phyloP scores from a whole-genome alignment of 23 tunicate species.

The Aplidium turbinatum region DNA sequence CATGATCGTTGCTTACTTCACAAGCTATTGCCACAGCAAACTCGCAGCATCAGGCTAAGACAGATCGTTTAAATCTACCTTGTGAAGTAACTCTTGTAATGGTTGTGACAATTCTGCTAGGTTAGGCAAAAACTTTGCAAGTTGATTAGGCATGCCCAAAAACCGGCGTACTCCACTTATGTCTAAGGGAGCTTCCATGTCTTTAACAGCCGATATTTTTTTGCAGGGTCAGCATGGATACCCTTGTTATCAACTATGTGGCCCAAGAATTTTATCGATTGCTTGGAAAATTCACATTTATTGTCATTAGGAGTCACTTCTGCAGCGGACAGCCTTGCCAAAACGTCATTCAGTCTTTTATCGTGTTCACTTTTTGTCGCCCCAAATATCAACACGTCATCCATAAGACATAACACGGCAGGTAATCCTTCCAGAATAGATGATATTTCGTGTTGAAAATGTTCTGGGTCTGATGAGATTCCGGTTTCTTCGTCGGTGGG shows the following conservation, averaged over 20 bases:
- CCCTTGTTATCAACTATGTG: too few relatives aligned
- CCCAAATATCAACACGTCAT: slow-evolving; percentile 9
- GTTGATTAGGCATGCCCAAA: slow-evolving; percentile 20
- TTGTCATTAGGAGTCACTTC: slow-evolving; percentile 1
- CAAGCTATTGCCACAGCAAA: too few relatives aligned
- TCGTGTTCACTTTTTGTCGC: slow-evolving; percentile 4
- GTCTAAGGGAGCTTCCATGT: slow-evolving; percentile 15
- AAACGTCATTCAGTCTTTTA: slow-evolving; percentile 1
- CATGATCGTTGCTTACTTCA: too few relatives aligned
- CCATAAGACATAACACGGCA: slow-evolving; percentile 11
- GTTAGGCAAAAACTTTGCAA: slow-evolving; percentile 19
- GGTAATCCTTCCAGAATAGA: background rate
- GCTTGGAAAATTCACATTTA: slow-evolving; percentile 23
- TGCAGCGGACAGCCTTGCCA: background rate
- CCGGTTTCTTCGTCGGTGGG: slow-evolving; percentile 48
- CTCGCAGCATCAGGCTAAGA: too few relatives aligned
- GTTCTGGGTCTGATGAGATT: slow-evolving; percentile 34
- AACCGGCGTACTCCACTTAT: slow-evolving; percentile 1
- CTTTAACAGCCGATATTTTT: background rate
- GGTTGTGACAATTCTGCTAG: slow-evolving; percentile 4
- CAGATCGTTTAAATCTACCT: too few relatives aligned
- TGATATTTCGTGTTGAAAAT: slow-evolving; percentile 30
- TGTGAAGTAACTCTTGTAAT: background rate
- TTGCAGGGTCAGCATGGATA: too few relatives aligned
- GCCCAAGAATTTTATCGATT: background rate